Base-by-base conservation (phyloP, 2,113 vertebrate genomes). In the Syrrhaptes paradoxus region DNA sequence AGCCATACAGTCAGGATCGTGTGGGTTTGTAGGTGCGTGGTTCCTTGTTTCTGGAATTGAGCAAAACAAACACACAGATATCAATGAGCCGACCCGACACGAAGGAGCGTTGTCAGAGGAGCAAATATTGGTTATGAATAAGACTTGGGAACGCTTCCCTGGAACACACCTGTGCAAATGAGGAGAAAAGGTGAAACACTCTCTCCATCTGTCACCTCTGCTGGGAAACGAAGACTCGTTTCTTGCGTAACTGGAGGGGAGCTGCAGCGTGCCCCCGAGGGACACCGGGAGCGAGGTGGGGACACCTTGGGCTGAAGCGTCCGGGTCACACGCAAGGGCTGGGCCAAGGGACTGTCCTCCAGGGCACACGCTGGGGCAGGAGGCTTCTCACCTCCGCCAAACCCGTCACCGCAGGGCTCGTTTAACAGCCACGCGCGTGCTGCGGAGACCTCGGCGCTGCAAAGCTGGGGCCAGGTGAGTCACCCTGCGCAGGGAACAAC, bases 401-500 rank as follows among this genome's bases (percentile, higher is more conserved):
- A 5, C 38, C 82, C 1, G 2, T 9, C 2, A 4, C 48, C 1
- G 1, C 32, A 4, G 80, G 85, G 74, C 57, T 55, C 10, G n/a
- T 48, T 25, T 0, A 36, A 7, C 13, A 25, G 65, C 84, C 94
- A 74, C 45, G 38, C 70, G 85, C 0, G 1, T 18, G 71, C 84
- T 22, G 70, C 59, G 7, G 62, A 63, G 62, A 41, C 66, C 92
- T 88, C 75, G 3, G 5, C 1, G 22, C 84, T 8, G 79, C 5
- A 4, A 21, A 34, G 36, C 83, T 75, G 62, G 19, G 6, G 7
- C 77, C 79, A 79, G 96, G 93, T 97, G 96, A 96, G 61, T 97
- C 97, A 97, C 72, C 46, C 34, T 31, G 14, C 58, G 26, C 62
- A 48, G 10, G 76, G 82, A 85, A 54, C 38, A 70, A 31, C 59